Evolutionary conservation across 2,888 invertebrate genomes (phyloP).

Genomic region (Euclidia mi): DNA sequence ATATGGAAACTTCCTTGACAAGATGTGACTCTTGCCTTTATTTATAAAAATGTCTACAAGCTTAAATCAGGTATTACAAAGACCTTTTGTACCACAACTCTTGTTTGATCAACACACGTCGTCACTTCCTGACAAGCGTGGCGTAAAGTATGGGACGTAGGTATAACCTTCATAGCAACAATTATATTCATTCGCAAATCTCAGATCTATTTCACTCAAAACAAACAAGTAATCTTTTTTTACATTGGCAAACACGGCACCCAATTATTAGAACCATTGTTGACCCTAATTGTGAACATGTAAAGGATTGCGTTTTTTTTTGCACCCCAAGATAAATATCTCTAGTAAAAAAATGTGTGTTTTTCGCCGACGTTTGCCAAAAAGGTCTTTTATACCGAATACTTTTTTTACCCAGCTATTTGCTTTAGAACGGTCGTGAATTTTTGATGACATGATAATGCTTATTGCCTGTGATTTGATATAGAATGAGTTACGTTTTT

Average conservation of each 20-base stretch:
- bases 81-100: no score
- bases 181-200: constrained; percentile 6
- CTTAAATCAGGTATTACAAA: no score
- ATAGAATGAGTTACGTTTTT: no score
- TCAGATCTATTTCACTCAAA: constrained; percentile 12
- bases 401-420: constrained; percentile 22
- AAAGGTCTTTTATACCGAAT: constrained; percentile 21
- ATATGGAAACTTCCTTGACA: no score
- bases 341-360: constrained; percentile 15
- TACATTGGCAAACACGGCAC: constrained; percentile 20
- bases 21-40: no score
- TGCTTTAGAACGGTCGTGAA: constrained; percentile 22
- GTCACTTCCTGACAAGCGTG: background rate
- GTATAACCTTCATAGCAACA: background rate
- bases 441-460: constrained; percentile 34
- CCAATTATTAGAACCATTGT: constrained; percentile 39
- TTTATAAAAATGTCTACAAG: no score
- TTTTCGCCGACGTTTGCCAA: constrained; percentile 9
- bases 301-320: constrained; percentile 65
- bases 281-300: constrained; percentile 49
- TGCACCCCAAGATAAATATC: constrained; percentile 52
- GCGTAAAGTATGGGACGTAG: background rate
- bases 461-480: background rate
- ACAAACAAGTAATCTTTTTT: constrained; percentile 20
- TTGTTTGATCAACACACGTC: no score